phyloP scores from a whole-genome alignment of 2,113 vertebrate genomes.

The Aptenodytes patagonicus region DNA sequence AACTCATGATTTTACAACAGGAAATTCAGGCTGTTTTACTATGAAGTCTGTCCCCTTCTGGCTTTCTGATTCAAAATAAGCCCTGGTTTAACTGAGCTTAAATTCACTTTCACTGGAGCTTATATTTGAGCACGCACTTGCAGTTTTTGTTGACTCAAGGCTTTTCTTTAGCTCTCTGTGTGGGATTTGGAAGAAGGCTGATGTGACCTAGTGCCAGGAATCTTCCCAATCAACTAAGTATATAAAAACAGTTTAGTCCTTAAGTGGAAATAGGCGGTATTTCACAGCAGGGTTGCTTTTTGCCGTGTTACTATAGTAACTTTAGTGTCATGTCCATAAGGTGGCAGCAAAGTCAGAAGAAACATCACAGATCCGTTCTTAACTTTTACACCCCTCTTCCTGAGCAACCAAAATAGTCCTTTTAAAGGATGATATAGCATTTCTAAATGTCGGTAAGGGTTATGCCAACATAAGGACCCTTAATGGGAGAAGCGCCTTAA shows the following conservation, averaged over 20 bases:
- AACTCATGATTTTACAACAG: not conserved
- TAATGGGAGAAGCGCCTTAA: not conserved
- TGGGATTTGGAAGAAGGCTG: not conserved
- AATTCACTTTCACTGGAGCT: not conserved
- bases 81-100: conserved; percentile 33
- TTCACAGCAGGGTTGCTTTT: not conserved
- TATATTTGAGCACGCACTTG: not conserved
- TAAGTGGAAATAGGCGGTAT: not conserved
- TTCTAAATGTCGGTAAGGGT: not conserved
- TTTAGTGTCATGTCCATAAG: conserved; percentile 41
- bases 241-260: not conserved
- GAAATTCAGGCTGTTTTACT: not conserved
- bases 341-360: conserved; percentile 56
- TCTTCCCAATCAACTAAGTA: not conserved
- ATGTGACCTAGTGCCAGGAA: not conserved
- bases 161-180: not conserved
- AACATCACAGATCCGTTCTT: not conserved
- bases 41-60: not conserved
- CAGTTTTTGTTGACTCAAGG: conserved; percentile 34
- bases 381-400: not conserved
- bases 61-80: conserved; percentile 16
- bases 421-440: not conserved
- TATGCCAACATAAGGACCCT: not conserved
- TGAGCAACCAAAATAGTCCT: not conserved
- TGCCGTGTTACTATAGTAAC: not conserved